Conservation (phyloP, 1,140 invertebrate species). For the Orius insidiosus region DNA sequence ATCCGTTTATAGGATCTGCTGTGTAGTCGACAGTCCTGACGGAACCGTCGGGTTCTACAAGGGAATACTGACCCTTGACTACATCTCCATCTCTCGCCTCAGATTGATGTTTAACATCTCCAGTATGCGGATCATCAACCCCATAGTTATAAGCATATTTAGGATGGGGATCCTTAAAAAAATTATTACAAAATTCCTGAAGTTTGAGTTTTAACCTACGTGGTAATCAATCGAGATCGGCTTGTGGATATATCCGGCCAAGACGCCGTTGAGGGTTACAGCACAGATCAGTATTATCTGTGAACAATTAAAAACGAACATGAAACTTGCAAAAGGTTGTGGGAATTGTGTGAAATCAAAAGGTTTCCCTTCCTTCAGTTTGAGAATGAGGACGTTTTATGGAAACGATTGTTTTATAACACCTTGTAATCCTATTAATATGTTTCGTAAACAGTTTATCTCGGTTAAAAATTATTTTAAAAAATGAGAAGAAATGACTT, state of each 20-base stretch:
- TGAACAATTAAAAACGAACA: background rate
- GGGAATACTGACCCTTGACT: constrained; percentile 33
- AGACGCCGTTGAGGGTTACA: background rate
- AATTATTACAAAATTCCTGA: background rate
- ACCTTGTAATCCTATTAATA: too few relatives aligned
- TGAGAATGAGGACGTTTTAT: too few relatives aligned
- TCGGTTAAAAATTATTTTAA: too few relatives aligned
- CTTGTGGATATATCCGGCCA: background rate
- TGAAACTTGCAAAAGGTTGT: too few relatives aligned
- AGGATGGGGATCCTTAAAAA: constrained; percentile 30
- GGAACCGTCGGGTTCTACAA: constrained; percentile 35
- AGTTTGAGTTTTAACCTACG: constrained; percentile 13
- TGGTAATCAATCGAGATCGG: constrained; percentile 16
- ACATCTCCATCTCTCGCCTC: constrained; percentile 21
- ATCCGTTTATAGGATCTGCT: constrained; percentile 25
- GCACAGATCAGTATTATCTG: constrained; percentile 4
- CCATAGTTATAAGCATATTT: constrained; percentile 25
- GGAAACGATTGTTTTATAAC: too few relatives aligned
- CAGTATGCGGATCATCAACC: constrained; percentile 21
- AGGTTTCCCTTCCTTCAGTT: too few relatives aligned
- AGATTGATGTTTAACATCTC: constrained; percentile 21
- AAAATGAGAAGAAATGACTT: too few relatives aligned
- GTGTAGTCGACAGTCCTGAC: constrained; percentile 24
- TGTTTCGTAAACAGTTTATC: too few relatives aligned
- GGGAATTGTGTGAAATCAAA: too few relatives aligned